These are phyloP conservation scores for Nudaria mundana DNA, from an alignment of 2,888 invertebrate species.

Conservation along the genomic window DNA sequence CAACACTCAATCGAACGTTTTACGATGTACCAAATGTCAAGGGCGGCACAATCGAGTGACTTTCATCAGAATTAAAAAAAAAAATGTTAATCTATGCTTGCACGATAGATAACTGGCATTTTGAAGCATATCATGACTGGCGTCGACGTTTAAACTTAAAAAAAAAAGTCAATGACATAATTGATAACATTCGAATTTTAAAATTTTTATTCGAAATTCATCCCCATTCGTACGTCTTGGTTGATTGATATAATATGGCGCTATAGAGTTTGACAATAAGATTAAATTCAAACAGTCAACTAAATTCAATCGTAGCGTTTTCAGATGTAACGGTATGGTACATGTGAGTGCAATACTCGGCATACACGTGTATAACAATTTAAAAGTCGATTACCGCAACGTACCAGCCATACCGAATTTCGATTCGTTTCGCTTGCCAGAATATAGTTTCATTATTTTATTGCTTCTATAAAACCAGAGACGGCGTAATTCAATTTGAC, in stretches of 20 bases:
- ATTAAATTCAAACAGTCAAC: conserved; percentile 6
- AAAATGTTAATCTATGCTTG: too few relatives aligned
- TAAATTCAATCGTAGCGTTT: conserved; percentile 19
- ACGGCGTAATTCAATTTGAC: conserved; percentile 23
- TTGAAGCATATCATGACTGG: too few relatives aligned
- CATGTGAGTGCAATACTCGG: conserved; percentile 20
- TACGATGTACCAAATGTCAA: conserved; percentile 21
- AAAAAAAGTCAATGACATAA: too few relatives aligned
- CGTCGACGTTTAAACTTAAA: too few relatives aligned
- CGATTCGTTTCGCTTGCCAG: conserved; percentile 26
- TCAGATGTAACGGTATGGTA: conserved; percentile 17
- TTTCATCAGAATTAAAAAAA: too few relatives aligned
- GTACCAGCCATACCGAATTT: conserved; percentile 21
- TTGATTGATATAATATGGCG: too few relatives aligned
- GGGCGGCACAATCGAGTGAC: conserved; percentile 8
- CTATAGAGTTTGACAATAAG: too few relatives aligned
- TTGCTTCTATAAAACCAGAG: conserved; percentile 25
- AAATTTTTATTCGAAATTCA: too few relatives aligned
- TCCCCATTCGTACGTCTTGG: too few relatives aligned
- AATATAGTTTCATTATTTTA: conserved; percentile 26
- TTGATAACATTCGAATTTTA: too few relatives aligned
- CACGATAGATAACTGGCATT: too few relatives aligned
- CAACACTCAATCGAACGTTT: conserved; percentile 23
- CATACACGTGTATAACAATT: conserved; percentile 28
- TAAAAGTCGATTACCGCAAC: conserved; percentile 17